Evolutionary conservation across 1,140 invertebrate species (phyloP).

Genomic region (Rhagoletis pomonella): DNA sequence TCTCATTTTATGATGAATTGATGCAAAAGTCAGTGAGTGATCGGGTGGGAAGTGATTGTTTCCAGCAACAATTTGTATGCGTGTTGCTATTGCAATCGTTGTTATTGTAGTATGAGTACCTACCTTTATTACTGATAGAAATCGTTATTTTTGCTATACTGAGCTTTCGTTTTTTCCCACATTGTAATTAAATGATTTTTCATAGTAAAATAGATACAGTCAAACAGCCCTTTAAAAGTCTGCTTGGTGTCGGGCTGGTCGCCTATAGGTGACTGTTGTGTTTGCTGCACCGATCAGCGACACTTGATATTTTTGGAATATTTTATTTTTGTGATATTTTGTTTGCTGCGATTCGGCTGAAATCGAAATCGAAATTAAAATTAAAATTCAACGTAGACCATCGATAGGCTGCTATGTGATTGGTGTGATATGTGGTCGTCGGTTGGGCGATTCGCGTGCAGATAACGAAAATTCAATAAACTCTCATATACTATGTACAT

Average conservation of each 20-base stretch:
- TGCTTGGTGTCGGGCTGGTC: not conserved
- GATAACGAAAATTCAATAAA: too few species aligned
- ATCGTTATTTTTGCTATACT: not conserved
- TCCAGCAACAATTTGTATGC: not conserved
- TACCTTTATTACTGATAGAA: conserved; percentile 5
- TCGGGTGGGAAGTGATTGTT: not conserved
- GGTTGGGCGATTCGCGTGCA: too few species aligned
- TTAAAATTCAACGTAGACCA: not conserved
- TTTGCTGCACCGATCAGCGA: not conserved
- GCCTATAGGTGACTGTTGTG: not conserved
- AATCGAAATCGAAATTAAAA: conserved; percentile 10
- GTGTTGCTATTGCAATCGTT: not conserved
- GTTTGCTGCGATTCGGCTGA: not conserved
- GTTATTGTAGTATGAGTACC: not conserved
- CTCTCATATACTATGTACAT: too few species aligned
- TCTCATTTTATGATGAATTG: conserved; percentile 74
- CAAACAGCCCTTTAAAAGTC: not conserved
- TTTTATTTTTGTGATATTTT: not conserved
- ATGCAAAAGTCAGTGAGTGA: conserved; percentile 57
- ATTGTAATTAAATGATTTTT: not conserved
- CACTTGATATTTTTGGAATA: not conserved
- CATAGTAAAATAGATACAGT: not conserved
- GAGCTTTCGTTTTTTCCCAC: not conserved
- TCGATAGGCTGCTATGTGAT: not conserved
- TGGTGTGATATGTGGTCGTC: not conserved